Percentiles rank a stretch among this genome's conserved stretches.
Evolutionary conservation across 2,113 vertebrate species (phyloP).

Genomic region (Notothenia coriiceps): DNA sequence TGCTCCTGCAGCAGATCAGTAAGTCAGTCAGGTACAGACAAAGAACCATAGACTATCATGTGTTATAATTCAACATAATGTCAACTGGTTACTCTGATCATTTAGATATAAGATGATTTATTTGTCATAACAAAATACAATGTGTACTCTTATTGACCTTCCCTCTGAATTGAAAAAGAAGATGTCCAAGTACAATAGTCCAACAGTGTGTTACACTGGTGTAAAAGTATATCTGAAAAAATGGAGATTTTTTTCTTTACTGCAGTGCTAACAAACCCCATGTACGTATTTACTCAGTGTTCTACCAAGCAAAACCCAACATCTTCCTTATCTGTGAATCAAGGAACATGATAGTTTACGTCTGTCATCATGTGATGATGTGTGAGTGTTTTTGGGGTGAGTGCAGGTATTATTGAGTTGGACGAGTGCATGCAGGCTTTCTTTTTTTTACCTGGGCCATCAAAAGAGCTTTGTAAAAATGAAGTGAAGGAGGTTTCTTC

Average conservation of each 20-base stretch:
- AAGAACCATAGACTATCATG: neutral
- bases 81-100: neutral
- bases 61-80: neutral
- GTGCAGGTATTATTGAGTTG: neutral
- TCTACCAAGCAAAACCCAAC: too few relatives aligned
- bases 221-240: neutral
- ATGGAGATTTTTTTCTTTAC: neutral
- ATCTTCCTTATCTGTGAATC: neutral
- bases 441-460: constrained; percentile 86
- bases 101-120: neutral
- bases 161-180: neutral
- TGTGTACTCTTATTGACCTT: neutral
- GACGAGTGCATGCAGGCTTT: constrained; percentile 22
- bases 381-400: neutral
- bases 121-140: too few relatives aligned
- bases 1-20: constrained; percentile 73
- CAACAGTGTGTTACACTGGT: neutral
- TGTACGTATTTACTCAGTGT: too few relatives aligned
- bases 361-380: neutral
- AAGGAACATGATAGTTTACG: neutral
- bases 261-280: too few relatives aligned
- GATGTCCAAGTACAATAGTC: neutral
- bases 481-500: constrained; percentile 77
- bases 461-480: constrained; percentile 87
- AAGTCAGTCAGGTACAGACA: neutral